These are phyloP conservation scores for Amblyopsis hoosieri DNA, from an alignment of 2,797 vertebrate species.

Conservation along the genomic window DNA sequence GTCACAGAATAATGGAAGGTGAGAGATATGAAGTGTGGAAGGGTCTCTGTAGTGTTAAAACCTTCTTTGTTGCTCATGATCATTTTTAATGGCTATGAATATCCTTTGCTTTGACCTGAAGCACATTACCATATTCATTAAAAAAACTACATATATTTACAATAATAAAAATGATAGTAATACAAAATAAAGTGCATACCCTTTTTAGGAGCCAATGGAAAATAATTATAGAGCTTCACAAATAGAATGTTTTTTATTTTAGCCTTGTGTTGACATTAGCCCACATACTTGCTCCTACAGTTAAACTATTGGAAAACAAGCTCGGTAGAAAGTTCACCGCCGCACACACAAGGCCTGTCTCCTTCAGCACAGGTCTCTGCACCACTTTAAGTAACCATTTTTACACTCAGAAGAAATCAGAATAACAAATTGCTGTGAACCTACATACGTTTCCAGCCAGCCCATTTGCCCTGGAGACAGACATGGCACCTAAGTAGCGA, in stretches of 20 bases:
- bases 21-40: too few relatives aligned
- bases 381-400: conserved; percentile 34
- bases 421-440: conserved; percentile 49
- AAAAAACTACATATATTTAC: too few relatives aligned
- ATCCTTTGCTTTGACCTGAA: too few relatives aligned
- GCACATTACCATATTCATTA: too few relatives aligned
- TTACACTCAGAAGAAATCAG: conserved; percentile 40
- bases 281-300: not conserved
- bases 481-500: conserved; percentile 38
- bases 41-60: too few relatives aligned
- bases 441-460: conserved; percentile 43
- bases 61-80: too few relatives aligned
- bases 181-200: too few relatives aligned
- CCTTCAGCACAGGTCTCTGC: conserved; percentile 13
- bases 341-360: conserved; percentile 3
- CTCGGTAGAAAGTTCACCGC: conserved; percentile 2
- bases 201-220: too few relatives aligned
- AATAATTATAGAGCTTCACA: too few relatives aligned
- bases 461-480: conserved; percentile 52
- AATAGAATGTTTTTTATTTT: not conserved
- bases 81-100: too few relatives aligned
- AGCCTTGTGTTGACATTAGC: not conserved
- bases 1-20: too few relatives aligned
- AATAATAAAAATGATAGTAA: too few relatives aligned
- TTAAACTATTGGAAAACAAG: not conserved